Conservation (phyloP, 2,797 vertebrate genomes). For the Arctocebus calabarensis region DNA sequence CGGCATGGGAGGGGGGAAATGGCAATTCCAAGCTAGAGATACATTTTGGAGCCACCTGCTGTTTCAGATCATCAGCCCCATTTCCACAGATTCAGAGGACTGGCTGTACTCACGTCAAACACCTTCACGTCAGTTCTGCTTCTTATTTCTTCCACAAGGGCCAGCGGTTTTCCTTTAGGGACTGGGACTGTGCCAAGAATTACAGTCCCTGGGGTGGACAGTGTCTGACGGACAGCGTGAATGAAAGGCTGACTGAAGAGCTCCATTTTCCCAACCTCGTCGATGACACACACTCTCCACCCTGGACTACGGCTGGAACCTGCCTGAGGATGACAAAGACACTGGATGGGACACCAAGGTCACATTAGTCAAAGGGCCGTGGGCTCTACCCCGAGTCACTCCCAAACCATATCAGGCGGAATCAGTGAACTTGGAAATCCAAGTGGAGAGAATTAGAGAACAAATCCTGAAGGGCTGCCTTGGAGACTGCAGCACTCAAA, state of each 20-base stretch:
- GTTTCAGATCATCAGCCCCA: neutral
- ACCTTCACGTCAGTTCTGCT: constrained; percentile 92
- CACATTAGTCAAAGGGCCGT: neutral
- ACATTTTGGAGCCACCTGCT: rapidly evolving
- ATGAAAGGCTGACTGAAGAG: constrained; percentile 96
- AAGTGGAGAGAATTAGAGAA: rapidly evolving
- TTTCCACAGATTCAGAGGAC: rapidly evolving
- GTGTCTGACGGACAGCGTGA: constrained; percentile 90
- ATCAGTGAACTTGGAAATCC: too few relatives aligned
- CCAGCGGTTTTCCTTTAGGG: constrained; percentile 93
- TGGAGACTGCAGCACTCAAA: neutral
- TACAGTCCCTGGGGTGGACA: constrained; percentile 87
- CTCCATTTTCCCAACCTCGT: constrained; percentile 99
- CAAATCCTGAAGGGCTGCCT: neutral
- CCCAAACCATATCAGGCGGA: neutral
- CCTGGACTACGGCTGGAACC: constrained; percentile 65
- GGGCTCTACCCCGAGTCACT: rapidly evolving
- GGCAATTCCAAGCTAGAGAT: neutral
- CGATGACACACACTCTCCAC: constrained; percentile 93
- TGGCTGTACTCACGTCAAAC: constrained; percentile 92
- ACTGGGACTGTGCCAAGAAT: constrained; percentile 96
- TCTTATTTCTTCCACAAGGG: constrained; percentile 95
- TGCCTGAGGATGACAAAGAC: constrained; percentile 83
- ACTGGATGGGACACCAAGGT: neutral
- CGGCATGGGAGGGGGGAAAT: neutral